phyloP scores from a whole-genome alignment of 2,797 vertebrate species.

The Loris lydekkerianus region DNA sequence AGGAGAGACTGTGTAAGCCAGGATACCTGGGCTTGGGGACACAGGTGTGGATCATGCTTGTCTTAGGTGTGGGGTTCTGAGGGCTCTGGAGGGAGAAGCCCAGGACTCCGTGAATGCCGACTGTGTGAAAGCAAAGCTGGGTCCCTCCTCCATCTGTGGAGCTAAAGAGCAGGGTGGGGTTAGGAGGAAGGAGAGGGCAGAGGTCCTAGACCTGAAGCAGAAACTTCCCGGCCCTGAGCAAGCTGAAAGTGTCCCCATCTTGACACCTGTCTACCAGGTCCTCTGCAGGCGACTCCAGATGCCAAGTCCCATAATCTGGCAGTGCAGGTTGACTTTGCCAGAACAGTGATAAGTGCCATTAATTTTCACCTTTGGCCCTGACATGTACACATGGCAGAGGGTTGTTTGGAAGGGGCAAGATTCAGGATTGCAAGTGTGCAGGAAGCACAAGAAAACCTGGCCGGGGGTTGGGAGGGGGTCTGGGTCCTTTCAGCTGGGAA shows the following conservation, averaged over 20 bases:
- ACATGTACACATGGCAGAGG: rapidly evolving
- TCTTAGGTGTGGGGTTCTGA: rapidly evolving
- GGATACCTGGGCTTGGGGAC: rapidly evolving
- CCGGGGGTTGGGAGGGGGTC: neutral
- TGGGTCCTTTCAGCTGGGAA: neutral
- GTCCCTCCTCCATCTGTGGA: rapidly evolving
- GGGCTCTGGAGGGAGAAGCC: neutral
- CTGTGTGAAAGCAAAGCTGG: rapidly evolving
- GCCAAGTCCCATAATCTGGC: rapidly evolving
- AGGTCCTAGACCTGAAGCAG: neutral
- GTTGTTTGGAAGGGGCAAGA: rapidly evolving
- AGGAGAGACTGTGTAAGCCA: no score
- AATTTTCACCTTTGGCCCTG: rapidly evolving
- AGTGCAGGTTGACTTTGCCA: neutral
- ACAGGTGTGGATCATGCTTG: rapidly evolving
- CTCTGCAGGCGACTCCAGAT: neutral
- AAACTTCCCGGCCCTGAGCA: rapidly evolving
- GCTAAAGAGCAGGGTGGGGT: rapidly evolving
- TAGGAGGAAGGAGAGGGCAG: rapidly evolving
- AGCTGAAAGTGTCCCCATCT: neutral
- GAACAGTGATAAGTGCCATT: rapidly evolving
- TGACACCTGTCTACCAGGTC: rapidly evolving
- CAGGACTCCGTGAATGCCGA: rapidly evolving
- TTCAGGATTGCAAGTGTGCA: neutral
- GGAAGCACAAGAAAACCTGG: neutral